Percentiles rank a stretch among this genome's conserved stretches.
These are phyloP conservation scores for Sebastes iracundus DNA, from an alignment of 2,797 vertebrate species.

Conservation along the genomic window DNA sequence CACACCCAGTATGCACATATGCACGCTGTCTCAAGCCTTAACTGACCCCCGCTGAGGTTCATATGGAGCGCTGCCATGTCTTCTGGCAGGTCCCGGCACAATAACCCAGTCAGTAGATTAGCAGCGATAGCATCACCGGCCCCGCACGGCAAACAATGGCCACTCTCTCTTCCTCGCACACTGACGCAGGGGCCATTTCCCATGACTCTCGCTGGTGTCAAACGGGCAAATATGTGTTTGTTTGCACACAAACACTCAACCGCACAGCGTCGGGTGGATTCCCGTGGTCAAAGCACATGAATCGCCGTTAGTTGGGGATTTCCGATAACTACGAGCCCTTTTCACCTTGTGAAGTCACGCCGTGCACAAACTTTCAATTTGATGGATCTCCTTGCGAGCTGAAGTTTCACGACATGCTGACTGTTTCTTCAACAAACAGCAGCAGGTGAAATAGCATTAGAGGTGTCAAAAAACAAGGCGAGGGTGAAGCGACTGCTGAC, in stretches of 20 bases:
- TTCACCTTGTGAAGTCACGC: neutral
- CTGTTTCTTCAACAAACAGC: slow-evolving; percentile 13
- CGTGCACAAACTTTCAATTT: neutral
- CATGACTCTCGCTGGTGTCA: slow-evolving; percentile 35
- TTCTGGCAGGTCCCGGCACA: slow-evolving; percentile 41
- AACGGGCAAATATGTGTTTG: slow-evolving; percentile 31
- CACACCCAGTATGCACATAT: neutral
- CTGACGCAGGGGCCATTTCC: slow-evolving; percentile 10
- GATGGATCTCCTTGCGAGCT: slow-evolving; percentile 5
- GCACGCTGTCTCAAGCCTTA: neutral
- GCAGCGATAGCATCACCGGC: slow-evolving; percentile 44
- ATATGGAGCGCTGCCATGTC: slow-evolving; percentile 17
- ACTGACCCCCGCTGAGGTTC: slow-evolving; percentile 24
- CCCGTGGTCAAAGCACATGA: slow-evolving; percentile 14
- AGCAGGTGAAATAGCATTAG: slow-evolving; percentile 16
- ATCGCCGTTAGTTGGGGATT: neutral
- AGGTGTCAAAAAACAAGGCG: slow-evolving; percentile 16
- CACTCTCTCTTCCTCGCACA: slow-evolving; percentile 5
- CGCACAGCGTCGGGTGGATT: neutral
- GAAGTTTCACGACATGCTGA: neutral
- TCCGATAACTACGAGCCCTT: neutral
- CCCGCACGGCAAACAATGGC: slow-evolving; percentile 51
- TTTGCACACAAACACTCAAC: slow-evolving; percentile 15
- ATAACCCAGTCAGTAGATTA: slow-evolving; percentile 57
- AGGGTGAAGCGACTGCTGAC: slow-evolving; percentile 26